These are phyloP conservation scores for Mystacornis crossleyi DNA, from an alignment of 2,113 vertebrate genomes.

Conservation along the genomic window DNA sequence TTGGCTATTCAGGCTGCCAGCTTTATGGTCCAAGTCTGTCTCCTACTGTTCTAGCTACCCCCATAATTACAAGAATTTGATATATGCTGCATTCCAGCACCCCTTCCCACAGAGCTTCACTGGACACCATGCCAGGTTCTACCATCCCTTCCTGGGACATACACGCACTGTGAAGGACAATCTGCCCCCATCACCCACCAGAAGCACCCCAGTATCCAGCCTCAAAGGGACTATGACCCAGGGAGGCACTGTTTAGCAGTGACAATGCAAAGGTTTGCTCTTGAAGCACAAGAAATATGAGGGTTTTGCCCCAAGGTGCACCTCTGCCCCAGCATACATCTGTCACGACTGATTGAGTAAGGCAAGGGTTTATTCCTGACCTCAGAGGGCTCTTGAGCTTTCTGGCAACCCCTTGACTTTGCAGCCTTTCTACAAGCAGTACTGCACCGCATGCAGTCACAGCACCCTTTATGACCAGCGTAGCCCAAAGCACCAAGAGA, in stretches of 20 bases:
- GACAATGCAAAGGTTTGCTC: not conserved
- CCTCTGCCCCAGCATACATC: not conserved
- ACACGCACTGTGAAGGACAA: not conserved
- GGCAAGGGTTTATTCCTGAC: not conserved
- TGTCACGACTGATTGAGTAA: not conserved
- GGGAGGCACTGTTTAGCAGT: not conserved
- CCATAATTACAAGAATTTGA: conserved; percentile 4
- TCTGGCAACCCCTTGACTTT: not conserved
- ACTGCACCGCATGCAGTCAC: not conserved
- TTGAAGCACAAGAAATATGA: not conserved
- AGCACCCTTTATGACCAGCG: too few species aligned
- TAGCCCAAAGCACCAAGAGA: not conserved
- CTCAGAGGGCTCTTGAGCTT: not conserved
- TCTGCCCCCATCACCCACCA: not conserved
- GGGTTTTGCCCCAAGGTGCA: not conserved
- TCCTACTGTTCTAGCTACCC: not conserved
- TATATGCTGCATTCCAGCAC: not conserved
- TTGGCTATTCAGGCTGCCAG: not conserved
- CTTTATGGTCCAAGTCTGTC: conserved; percentile 4
- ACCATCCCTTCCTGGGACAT: not conserved
- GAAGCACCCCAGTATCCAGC: not conserved
- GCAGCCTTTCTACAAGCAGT: not conserved
- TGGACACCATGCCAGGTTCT: not conserved
- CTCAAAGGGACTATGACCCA: not conserved
- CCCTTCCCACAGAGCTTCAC: not conserved